Base-by-base conservation (phyloP, 2,113 vertebrate genomes). In the Platichthys stellatus region DNA sequence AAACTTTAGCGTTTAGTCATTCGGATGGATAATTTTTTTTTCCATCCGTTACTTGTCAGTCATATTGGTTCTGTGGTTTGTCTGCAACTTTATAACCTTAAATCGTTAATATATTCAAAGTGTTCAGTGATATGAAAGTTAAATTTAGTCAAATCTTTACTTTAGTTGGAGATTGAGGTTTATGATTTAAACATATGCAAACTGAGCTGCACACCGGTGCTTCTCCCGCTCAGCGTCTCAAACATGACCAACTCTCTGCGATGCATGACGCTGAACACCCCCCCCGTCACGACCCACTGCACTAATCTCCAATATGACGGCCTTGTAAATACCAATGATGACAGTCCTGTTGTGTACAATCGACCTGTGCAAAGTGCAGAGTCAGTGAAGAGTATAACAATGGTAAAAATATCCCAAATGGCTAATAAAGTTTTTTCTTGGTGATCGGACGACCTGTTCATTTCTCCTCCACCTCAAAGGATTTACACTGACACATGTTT, bases 351-450 rank as follows among this genome's bases (percentile, higher is more conserved):
- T 84, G 62, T 92, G 90, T 92, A 91, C 78, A 88, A 91, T 92
- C 88, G 89, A 90, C 74, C 84, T 83, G 91, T 93, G 77, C 73
- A 63, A 70, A 69, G 61, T 83, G 82, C 59, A 69, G 23, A 23
- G 23, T 23, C 23, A 23, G 23, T 23, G 23, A 23, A 79, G 68
- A 87, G 58, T 49, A 72, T 72, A 81, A 87, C 86, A 90, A 83
- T 91, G 92, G 76, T 81, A 83, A 90, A 31, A 89, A 91, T 81
- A 90, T 88, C 89, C 81, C 78, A 65, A 92, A 89, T 84, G 86
- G 84, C 80, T 89, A 94, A 93, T 93, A 90, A 93, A 86, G 73
- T 90, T 90, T 92, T 87, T 81, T 85, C 88, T 92, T 89, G 84
- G 88, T 85, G 88, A 89, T 84, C 83, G 80, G 61, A 81, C 72